A percentile compares a stretch with the other conserved stretches of the same genome.
Conservation (phyloP, 2,113 vertebrate species). For the Ondatra zibethicus region DNA sequence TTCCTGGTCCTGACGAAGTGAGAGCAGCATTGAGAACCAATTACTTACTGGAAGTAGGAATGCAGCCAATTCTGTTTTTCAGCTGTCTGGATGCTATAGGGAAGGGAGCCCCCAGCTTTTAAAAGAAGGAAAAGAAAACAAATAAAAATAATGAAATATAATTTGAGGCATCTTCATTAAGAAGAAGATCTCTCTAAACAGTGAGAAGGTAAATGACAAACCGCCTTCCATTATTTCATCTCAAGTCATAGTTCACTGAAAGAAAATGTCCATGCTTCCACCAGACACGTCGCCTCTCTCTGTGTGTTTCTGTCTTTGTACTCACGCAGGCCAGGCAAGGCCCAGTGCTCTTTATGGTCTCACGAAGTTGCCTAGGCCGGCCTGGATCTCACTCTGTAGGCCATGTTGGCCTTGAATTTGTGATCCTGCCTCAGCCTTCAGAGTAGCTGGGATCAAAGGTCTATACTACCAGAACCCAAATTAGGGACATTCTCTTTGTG, state of each 20-base stretch:
- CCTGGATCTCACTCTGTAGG: neutral
- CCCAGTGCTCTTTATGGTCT: neutral
- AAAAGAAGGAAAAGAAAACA: conserved; percentile 71
- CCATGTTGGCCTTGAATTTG: neutral
- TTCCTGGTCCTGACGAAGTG: conserved; percentile 41
- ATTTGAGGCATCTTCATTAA: conserved; percentile 23
- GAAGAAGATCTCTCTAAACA: conserved; percentile 40
- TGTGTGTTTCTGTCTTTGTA: neutral
- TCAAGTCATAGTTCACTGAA: neutral
- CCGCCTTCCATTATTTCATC: neutral
- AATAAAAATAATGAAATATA: neutral
- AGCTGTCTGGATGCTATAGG: conserved; percentile 97
- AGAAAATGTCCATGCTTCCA: neutral
- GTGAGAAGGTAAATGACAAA: neutral
- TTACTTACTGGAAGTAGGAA: conserved; percentile 97
- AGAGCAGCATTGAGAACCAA: conserved; percentile 5
- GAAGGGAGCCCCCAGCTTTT: conserved; percentile 96
- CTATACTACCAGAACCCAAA: neutral
- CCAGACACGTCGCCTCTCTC: neutral
- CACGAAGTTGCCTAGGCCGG: neutral
- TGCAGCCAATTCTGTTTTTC: conserved; percentile 97
- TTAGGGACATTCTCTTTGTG: neutral
- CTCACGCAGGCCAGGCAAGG: neutral
- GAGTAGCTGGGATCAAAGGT: neutral
- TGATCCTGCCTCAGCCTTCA: neutral